These are phyloP conservation scores for Steinernema hermaphroditum DNA, from an alignment of 2,888 invertebrate genomes.

Conservation along the genomic window DNA sequence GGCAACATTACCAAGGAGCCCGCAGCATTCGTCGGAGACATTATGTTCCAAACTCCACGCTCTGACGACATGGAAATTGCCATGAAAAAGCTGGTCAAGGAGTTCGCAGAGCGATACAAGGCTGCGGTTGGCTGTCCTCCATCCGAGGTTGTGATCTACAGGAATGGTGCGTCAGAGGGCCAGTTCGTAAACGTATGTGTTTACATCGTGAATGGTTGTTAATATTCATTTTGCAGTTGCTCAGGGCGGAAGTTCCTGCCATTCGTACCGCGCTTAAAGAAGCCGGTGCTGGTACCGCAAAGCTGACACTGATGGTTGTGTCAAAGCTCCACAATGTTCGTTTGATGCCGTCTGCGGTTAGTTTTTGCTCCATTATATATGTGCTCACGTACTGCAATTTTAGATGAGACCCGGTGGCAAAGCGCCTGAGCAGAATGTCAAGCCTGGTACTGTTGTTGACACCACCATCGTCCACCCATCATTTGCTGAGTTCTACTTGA, in stretches of 20 bases:
- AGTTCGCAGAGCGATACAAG: neutral
- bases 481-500: constrained; percentile 31
- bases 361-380: neutral
- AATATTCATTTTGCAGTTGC: neutral
- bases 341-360: neutral
- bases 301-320: constrained; percentile 29
- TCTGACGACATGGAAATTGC: neutral
- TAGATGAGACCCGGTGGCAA: neutral
- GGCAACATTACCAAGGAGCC: neutral
- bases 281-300: neutral
- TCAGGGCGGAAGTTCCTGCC: neutral
- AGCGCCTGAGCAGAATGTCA: constrained; percentile 27
- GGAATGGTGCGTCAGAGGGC: constrained; percentile 22
- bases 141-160: constrained; percentile 22
- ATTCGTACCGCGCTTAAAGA: neutral
- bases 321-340: constrained; percentile 33
- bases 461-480: constrained; percentile 31
- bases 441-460: constrained; percentile 33
- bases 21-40: neutral
- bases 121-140: neutral
- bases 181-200: constrained; percentile 14
- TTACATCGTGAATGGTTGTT: too few relatives aligned
- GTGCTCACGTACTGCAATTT: neutral
- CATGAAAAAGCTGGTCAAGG: neutral
- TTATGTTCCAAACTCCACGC: neutral